Percentiles rank a stretch among this genome's conserved stretches.
These are phyloP conservation scores for Athalia cordata DNA, from an alignment of 2,888 invertebrate genomes.

Conservation along the genomic window DNA sequence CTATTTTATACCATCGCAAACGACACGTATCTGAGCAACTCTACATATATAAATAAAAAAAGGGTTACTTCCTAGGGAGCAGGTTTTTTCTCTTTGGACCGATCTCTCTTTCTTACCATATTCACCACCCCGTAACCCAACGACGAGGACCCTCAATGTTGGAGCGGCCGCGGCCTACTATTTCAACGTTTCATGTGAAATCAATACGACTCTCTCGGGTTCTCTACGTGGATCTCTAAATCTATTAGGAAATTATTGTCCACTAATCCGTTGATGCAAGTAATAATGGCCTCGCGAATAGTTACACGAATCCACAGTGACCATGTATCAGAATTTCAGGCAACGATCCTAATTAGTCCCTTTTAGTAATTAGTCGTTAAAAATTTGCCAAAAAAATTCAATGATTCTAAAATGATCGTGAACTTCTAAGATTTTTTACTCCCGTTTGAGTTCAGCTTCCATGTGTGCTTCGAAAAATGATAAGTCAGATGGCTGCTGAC, in stretches of 20 bases:
- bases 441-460: no score
- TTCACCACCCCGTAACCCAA: slow-evolving; percentile 7
- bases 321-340: no score
- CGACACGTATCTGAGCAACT: slow-evolving; percentile 22
- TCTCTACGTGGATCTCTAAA: slow-evolving; percentile 2
- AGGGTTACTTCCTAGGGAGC: slow-evolving; percentile 20
- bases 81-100: not conserved
- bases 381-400: no score
- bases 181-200: slow-evolving; percentile 22
- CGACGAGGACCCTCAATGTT: slow-evolving; percentile 7
- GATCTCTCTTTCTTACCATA: slow-evolving; percentile 12
- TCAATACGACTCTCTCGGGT: slow-evolving; percentile 21
- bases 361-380: no score
- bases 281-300: no score
- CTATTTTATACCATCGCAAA: slow-evolving; percentile 1
- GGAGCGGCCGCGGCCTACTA: slow-evolving; percentile 1
- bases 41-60: not conserved
- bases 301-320: no score
- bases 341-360: no score
- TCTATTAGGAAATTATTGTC: slow-evolving; percentile 3
- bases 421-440: no score
- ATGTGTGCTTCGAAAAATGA: no score
- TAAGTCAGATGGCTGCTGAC: no score
- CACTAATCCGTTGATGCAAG: no score
- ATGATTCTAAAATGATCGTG: no score